These are phyloP conservation scores for Pissodes strobi DNA, from an alignment of 1,140 invertebrate genomes.

Conservation along the genomic window DNA sequence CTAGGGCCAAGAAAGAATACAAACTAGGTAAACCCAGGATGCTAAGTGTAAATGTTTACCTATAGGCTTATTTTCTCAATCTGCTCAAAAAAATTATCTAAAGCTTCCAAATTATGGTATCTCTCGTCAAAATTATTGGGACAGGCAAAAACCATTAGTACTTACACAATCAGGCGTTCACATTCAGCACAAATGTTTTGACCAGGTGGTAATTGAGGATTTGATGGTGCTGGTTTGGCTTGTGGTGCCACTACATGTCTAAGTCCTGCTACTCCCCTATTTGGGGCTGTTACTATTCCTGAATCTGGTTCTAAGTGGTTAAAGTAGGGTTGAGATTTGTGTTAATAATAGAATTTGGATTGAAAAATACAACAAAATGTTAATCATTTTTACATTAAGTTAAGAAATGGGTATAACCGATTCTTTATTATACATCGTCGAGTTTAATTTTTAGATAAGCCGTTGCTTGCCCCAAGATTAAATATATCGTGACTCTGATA, in stretches of 20 bases:
- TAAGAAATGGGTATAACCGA: no score
- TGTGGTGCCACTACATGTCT: slow-evolving; percentile 73
- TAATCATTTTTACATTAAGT: no score
- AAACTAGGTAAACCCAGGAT: no score
- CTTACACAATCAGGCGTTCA: slow-evolving; percentile 93
- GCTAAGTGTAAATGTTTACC: no score
- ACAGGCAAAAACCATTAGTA: slow-evolving; percentile 50
- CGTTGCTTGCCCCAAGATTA: no score
- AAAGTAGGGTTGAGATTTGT: not conserved
- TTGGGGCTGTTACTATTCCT: slow-evolving; percentile 56
- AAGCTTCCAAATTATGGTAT: no score
- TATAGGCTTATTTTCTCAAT: no score
- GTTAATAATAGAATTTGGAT: not conserved
- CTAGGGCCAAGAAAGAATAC: no score
- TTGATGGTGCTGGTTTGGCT: slow-evolving; percentile 60
- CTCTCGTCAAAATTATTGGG: slow-evolving; percentile 6
- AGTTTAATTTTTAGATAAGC: no score
- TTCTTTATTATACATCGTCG: no score
- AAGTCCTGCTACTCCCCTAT: slow-evolving; percentile 55
- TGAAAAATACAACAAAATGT: not conserved
- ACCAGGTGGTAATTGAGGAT: slow-evolving; percentile 74
- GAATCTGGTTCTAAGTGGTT: slow-evolving; percentile 46
- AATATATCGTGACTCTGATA: no score
- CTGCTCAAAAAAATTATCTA: no score
- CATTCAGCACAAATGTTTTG: slow-evolving; percentile 93